phyloP scores from a whole-genome alignment of 2,797 vertebrate genomes.

The Sitta carolinensis region DNA sequence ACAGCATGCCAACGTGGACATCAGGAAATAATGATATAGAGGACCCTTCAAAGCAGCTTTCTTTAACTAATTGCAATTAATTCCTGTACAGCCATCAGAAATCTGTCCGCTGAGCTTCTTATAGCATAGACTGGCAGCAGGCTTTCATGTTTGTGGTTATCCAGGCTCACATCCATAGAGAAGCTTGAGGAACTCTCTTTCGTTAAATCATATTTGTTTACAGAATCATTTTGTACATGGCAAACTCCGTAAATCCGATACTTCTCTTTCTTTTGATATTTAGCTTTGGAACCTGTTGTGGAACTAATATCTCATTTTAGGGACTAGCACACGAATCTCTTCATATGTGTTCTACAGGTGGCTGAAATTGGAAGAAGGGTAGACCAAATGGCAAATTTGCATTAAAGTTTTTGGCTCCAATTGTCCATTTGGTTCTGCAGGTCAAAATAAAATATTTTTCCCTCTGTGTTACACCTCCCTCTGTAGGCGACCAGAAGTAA shows the following conservation, averaged over 20 bases:
- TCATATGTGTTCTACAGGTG: rapidly evolving
- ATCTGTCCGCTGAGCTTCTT: not conserved
- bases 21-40: not conserved
- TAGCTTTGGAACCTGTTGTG: not conserved
- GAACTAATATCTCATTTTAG: not conserved
- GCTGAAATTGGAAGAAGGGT: not conserved
- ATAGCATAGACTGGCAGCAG: not conserved
- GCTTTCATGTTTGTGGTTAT: not conserved
- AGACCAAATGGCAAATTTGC: not conserved
- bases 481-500: not conserved
- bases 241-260: not conserved
- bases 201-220: not conserved
- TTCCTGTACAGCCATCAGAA: not conserved
- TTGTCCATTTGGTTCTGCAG: not conserved
- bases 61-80: not conserved
- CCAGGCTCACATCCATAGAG: not conserved
- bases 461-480: not conserved
- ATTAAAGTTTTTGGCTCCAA: not conserved
- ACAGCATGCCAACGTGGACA: not conserved
- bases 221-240: not conserved
- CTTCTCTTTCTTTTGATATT: not conserved
- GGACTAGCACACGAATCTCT: not conserved
- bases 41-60: not conserved
- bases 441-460: not conserved
- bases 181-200: not conserved